Evolutionary conservation across 1,140 invertebrate genomes (phyloP), one percentile per base, ranked within the genome.

Genomic region (Nylanderia fulva): DNA sequence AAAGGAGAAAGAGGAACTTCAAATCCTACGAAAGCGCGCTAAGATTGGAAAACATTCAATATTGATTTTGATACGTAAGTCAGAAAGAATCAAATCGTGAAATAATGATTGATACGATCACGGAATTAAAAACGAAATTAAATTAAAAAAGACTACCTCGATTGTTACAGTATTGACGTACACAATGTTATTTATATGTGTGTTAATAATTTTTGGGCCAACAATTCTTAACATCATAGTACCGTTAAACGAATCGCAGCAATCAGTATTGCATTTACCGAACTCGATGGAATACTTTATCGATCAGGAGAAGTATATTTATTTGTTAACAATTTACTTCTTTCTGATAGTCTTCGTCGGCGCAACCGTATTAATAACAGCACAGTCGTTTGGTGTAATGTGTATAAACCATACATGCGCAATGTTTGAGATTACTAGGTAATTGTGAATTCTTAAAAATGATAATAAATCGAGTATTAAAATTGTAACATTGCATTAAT

Each of bases 201-300:
- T 1, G 4, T 11, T 66, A 29, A 42, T 7, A 15, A 69, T 83
- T 8, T 58, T 87, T 13, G 58, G 42, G 4, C 83, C 89, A n/a
- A 27, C 58, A 1, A 66, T 90, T 24, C 29, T 90, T 15, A 48
- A 90, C 24, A 36, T 58, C 36, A 8, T 88, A 27, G 80, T 66
- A 21, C 89, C 89, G 0, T 69, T 90, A 11, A 90, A 87, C 42
- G 11, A 33, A 24, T 80, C 84, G 8, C 75, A 56, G 1, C 11
- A 42, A 21, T 8, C n/a, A n/a, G n/a, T 0, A 0, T 11, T 29
- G 24, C 1, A 68, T 1, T 54, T 77, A 27, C 68, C 75, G 1
- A 0, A n/a, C 13, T 6, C 9, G 13, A 52, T 71, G n/a, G 82
- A 87, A 33, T 80, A 87, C 15, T 69, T 68, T 15, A 39, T 87